A percentile compares a stretch with the other conserved stretches of the same genome.
phyloP scores from a whole-genome alignment of 2,797 vertebrate species.

The Loriculus beryllinus region DNA sequence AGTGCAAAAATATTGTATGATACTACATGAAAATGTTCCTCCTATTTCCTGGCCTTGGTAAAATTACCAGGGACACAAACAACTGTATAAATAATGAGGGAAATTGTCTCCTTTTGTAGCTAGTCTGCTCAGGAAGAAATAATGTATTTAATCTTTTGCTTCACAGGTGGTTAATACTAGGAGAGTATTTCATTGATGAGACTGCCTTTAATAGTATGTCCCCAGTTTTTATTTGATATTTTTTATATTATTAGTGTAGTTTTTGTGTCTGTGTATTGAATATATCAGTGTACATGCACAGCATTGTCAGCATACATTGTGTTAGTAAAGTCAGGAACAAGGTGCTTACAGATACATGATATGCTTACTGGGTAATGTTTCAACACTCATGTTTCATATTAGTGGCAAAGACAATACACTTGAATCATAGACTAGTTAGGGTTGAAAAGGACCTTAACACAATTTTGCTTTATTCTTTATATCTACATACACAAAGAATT shows the following conservation, averaged over 20 bases:
- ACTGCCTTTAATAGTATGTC: not conserved
- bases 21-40: not conserved
- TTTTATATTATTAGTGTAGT: not conserved
- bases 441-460: not conserved
- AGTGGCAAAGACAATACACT: not conserved
- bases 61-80: not conserved
- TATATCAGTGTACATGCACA: not conserved
- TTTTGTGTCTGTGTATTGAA: not conserved
- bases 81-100: not conserved
- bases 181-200: not conserved
- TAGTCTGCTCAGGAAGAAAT: not conserved
- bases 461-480: not conserved
- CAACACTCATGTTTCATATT: not conserved
- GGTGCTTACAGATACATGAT: not conserved
- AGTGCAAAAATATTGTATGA: not conserved
- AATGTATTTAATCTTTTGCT: constrained; percentile 13
- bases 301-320: not conserved
- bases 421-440: not conserved
- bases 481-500: not conserved
- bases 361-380: not conserved
- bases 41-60: not conserved
- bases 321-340: not conserved
- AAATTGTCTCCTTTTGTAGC: not conserved
- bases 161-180: not conserved
- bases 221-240: not conserved